A percentile compares a stretch with the other conserved stretches of the same genome.
Conservation (phyloP, 2,113 vertebrate species). For the Dolichallabes microphthalmus region DNA sequence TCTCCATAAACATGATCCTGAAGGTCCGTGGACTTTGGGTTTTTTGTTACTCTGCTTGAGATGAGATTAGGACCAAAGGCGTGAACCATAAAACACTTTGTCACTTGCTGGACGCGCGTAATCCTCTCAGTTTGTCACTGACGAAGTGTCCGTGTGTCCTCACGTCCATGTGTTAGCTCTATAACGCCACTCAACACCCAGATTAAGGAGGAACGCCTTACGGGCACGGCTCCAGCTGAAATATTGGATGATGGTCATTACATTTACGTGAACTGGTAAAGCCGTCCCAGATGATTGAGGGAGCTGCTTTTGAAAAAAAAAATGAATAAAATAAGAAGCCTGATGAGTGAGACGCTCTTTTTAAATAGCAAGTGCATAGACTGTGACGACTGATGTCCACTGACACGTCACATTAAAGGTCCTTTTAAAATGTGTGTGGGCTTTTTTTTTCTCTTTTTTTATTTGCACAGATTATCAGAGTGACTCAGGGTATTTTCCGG, state of each 20-base stretch:
- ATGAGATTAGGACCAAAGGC: neutral
- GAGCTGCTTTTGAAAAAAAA: neutral
- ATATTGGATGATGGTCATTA: neutral
- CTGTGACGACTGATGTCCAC: constrained; percentile 62
- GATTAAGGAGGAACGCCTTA: neutral
- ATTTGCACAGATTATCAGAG: neutral
- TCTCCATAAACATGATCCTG: neutral
- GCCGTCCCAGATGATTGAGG: neutral
- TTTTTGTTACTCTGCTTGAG: neutral
- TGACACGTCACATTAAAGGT: constrained; percentile 68
- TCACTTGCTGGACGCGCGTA: neutral
- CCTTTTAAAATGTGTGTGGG: constrained; percentile 53
- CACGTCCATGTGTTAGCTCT: no score
- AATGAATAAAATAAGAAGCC: neutral
- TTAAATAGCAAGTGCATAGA: constrained; percentile 59
- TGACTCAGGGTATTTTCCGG: constrained; percentile 3
- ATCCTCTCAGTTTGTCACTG: neutral
- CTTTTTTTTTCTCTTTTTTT: no score
- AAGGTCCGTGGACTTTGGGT: constrained; percentile 8
- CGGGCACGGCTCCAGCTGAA: neutral
- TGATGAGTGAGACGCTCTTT: constrained; percentile 45
- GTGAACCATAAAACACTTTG: neutral
- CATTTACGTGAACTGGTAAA: neutral
- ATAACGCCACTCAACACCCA: neutral
- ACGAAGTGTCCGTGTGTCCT: neutral